Conservation (phyloP, 2,888 invertebrate species). For the Esperia sulphurella region DNA sequence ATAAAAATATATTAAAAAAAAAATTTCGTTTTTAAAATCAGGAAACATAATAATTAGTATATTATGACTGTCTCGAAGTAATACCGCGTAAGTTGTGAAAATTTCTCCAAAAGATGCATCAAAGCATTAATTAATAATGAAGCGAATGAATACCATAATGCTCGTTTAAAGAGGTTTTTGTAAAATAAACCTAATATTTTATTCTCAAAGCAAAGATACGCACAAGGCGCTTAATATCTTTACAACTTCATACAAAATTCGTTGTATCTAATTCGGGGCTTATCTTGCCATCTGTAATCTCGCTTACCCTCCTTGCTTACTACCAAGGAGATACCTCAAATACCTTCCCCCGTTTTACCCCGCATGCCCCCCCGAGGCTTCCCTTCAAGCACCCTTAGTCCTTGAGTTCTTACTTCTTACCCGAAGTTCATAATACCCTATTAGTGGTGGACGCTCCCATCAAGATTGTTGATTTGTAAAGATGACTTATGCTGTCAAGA, state of each 20-base stretch:
- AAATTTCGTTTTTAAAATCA: no score
- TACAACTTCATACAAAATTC: conserved; percentile 74
- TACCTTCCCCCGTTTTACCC: conserved; percentile 36
- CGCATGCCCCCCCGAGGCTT: conserved; percentile 21
- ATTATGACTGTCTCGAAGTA: no score
- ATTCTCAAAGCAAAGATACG: conserved; percentile 65
- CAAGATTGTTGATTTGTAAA: conserved; percentile 35
- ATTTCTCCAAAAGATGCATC: background rate
- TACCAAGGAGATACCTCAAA: conserved; percentile 58
- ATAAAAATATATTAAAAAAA: no score
- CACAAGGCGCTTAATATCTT: conserved; percentile 61
- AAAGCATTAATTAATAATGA: conserved; percentile 4
- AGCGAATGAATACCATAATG: background rate
- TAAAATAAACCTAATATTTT: conserved; percentile 61
- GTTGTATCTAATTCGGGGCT: conserved; percentile 75
- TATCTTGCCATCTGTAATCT: conserved; percentile 78
- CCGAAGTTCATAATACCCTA: conserved; percentile 75
- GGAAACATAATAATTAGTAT: no score
- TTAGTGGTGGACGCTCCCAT: conserved; percentile 56
- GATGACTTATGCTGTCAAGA: conserved; percentile 31
- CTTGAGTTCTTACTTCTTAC: conserved; percentile 60
- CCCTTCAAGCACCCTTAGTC: conserved; percentile 44
- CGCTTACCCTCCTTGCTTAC: conserved; percentile 49
- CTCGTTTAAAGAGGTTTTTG: conserved; percentile 42
- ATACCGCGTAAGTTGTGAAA: no score